These are phyloP conservation scores for Zhuqinia jingwanae DNA, from an alignment of 2,888 invertebrate genomes.

Conservation along the genomic window DNA sequence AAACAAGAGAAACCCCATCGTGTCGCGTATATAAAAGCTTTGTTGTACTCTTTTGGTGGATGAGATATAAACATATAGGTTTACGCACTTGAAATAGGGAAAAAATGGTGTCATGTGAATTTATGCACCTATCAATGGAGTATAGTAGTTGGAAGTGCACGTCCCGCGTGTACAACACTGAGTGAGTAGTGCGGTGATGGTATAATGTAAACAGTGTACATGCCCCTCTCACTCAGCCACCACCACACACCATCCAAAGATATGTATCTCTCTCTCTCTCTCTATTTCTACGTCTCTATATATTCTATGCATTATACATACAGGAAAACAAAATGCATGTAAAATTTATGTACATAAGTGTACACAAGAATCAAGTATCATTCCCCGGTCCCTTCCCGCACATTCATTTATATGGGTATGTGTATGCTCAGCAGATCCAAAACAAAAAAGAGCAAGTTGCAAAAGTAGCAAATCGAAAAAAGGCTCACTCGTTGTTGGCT, in stretches of 20 bases:
- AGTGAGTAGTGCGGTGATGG: background rate
- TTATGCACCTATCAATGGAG: slow-evolving; percentile 14
- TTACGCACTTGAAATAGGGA: slow-evolving; percentile 5
- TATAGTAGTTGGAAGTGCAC: slow-evolving; percentile 5
- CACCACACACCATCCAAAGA: background rate
- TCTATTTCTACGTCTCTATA: too few relatives aligned
- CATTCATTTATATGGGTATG: slow-evolving; percentile 40
- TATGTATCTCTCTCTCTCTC: background rate
- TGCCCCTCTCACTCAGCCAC: background rate
- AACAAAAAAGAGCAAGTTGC: slow-evolving; percentile 54
- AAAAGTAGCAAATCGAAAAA: slow-evolving; percentile 57
- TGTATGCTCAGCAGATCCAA: slow-evolving; percentile 25
- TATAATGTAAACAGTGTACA: slow-evolving; percentile 5
- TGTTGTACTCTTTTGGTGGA: background rate
- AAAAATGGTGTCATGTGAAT: slow-evolving; percentile 25
- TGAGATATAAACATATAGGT: background rate
- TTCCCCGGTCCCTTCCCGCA: slow-evolving; percentile 43
- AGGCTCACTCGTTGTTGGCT: background rate
- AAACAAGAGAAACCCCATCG: slow-evolving; percentile 44
- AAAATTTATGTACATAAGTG: slow-evolving; percentile 54
- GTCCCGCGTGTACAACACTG: slow-evolving; percentile 14
- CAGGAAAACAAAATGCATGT: slow-evolving; percentile 1
- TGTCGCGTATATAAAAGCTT: background rate
- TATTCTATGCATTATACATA: slow-evolving; percentile 15
- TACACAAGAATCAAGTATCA: slow-evolving; percentile 57